Base-by-base conservation (phyloP, 2,797 vertebrate species). In the Aeoliscus strigatus region DNA sequence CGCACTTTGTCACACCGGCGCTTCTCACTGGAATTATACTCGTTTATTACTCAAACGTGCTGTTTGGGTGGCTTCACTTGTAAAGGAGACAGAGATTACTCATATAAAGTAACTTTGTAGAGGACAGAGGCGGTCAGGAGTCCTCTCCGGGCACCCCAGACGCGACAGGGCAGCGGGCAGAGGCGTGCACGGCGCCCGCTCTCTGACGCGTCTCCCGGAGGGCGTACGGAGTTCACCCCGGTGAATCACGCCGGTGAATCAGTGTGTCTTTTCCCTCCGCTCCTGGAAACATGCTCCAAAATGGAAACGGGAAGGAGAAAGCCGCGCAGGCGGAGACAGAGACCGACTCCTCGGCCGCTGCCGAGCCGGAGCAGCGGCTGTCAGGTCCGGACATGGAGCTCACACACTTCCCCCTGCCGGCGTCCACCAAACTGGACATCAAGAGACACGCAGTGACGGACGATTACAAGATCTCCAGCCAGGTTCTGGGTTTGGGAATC, bases 401-500 rank as follows among this genome's bases (percentile, higher is more conserved):
- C 44, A 30, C 77, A 1, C 83, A 51, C 39, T 82, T 88, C 61
- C 71, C 74, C 1, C 8, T 87, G 63, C 86, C 87, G 1, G 61
- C 37, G 28, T 63, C 73, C 12, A 77, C 87, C 36, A 93, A 90
- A 57, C 75, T 87, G 55, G 91, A 96, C 23, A 91, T 97, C 39
- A 98, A 93, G 75, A 91, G 94, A 38, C 84, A 95, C 24, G 93
- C 94, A 1, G 93, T 98, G 76, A 98, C 94, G 0, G 93, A 99
- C 39, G 94, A 99, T 75, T 99, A 94, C 66, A 94, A 90, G 69
- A 88, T 98, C 46, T 96, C 96, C 73, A 91, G 81, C 48, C 90
- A 92, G 55, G 96, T 99, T 33, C 86, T 99, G 80, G 96, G 96
- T 11, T 83, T 98, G 58, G 96, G 96, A 29, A 94, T 99, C 83